Conservation (phyloP, 2,113 vertebrate genomes). For the Eretmochelys imbricata region DNA sequence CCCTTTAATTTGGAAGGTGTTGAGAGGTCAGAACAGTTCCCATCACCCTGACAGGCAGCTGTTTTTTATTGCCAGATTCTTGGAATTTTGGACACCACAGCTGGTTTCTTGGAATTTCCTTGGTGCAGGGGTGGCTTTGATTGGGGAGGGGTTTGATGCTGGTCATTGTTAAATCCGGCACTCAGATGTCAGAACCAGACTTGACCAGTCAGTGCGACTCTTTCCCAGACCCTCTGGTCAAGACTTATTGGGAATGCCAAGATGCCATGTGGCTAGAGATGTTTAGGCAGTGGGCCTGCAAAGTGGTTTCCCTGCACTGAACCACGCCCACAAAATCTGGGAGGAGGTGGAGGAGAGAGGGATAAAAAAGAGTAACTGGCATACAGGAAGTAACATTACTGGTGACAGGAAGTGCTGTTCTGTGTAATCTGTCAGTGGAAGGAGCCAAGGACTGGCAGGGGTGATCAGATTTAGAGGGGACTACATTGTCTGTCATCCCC, state of each 20-base stretch:
- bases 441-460: background rate
- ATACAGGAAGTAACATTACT: background rate
- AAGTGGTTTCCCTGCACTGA: background rate
- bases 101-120: background rate
- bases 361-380: background rate
- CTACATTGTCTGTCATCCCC: no score
- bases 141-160: rapidly evolving
- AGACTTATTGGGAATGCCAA: background rate
- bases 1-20: background rate
- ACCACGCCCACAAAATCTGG: background rate
- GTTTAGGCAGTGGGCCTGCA: background rate
- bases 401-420: background rate
- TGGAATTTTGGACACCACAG: background rate
- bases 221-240: background rate
- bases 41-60: background rate
- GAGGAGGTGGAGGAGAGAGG: no score
- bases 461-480: background rate
- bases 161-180: rapidly evolving
- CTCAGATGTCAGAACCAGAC: background rate
- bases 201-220: rapidly evolving
- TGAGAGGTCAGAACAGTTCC: background rate
- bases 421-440: rapidly evolving
- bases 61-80: rapidly evolving
- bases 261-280: background rate
- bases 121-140: background rate